Base-by-base conservation (phyloP, 1,140 invertebrate species). In the Ridgeia piscesae region DNA sequence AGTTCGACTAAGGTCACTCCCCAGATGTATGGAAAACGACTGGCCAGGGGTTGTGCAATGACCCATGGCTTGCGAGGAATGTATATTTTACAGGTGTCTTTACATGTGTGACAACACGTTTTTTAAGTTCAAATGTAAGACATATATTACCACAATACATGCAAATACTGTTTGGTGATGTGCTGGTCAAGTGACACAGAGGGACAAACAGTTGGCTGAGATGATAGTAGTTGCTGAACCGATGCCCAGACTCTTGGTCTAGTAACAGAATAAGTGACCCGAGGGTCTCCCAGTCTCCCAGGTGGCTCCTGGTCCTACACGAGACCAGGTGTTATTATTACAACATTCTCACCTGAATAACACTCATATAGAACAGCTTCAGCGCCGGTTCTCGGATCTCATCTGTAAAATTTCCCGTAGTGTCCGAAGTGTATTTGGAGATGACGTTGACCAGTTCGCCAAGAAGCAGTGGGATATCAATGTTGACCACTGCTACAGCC, bases 371-470 rank as follows among this genome's bases (percentile, higher is more conserved):
- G 88, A 97, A 94, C 88, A 98, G 95, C 94, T 97, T 97, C 34
- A 97, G 94, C 0, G 97, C 97, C 90, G 98, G 98, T 42, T 95
- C 94, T 94, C 96, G 97, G 1, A 98, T 96, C 94, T 97, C 97
- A 93, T 96, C 95, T 33, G 97, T 95, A 94, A 97, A 97, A 93
- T 94, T 42, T 89, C 42, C 34, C 31, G 93, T 93, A 35, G 14
- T 92, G 35, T 95, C 93, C 42, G 94, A 93, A 48, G 94, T 94
- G 93, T 95, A 95, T 91, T 94, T 94, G 96, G 97, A 95, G 88
- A 98, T 96, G 21, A 97, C 97, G 95, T 98, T 98, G 34, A 98
- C 97, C 33, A 98, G 94, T 93, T 97, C 96, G 88, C 98, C 98
- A 34, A 98, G 96, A 92, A 97, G 94, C 93, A 97, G 96, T 1